Percentiles rank a stretch among this genome's conserved stretches.
Conservation (phyloP, 2,888 invertebrate species). For the Eucriotettix oculatus region DNA sequence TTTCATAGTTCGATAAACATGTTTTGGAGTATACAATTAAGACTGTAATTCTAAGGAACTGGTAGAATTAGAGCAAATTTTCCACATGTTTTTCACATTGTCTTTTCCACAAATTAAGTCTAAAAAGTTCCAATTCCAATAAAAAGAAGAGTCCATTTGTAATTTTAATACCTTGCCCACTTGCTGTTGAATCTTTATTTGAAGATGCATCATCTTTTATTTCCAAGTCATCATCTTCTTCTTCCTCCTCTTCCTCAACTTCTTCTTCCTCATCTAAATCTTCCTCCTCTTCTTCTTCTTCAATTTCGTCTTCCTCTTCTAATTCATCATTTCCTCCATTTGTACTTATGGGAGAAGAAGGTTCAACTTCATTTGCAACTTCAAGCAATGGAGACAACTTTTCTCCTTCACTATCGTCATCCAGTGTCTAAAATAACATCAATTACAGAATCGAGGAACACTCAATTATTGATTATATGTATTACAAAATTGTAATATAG, state of each 20-base stretch:
- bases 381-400: conserved; percentile 60
- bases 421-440: conserved; percentile 28
- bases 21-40: no score
- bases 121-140: no score
- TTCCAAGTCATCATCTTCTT: background rate
- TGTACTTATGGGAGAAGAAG: conserved; percentile 22
- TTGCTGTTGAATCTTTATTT: no score
- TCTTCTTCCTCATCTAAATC: background rate
- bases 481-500: background rate
- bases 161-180: no score
- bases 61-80: no score
- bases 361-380: conserved; percentile 21
- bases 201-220: no score
- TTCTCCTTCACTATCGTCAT: conserved; percentile 71
- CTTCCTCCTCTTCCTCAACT: background rate
- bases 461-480: background rate
- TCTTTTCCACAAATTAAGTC: no score
- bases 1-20: no score
- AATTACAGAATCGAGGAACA: no score
- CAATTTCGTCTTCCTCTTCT: conserved; percentile 22
- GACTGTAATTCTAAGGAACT: no score
- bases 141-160: no score
- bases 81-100: no score
- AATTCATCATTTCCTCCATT: conserved; percentile 25
- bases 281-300: conserved; percentile 16